phyloP scores from a whole-genome alignment of 2,113 vertebrate species.

The Psittacula cyanocephala region DNA sequence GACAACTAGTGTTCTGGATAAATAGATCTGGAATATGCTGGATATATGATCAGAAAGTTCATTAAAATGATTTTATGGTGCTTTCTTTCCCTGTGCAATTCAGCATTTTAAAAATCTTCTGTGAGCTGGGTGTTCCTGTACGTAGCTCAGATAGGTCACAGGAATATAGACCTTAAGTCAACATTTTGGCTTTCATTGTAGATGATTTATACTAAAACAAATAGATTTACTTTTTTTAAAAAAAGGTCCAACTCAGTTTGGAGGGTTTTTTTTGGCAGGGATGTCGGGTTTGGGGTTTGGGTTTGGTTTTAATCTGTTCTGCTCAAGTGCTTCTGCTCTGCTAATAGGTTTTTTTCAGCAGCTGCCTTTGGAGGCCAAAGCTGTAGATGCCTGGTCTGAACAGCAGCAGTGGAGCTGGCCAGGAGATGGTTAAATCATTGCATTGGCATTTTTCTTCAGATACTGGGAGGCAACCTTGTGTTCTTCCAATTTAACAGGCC shows the following conservation, averaged over 20 bases:
- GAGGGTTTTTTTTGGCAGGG: not conserved
- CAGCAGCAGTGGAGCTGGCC: not conserved
- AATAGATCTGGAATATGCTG: not conserved
- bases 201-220: not conserved
- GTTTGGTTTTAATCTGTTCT: not conserved
- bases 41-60: not conserved
- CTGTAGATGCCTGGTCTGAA: not conserved
- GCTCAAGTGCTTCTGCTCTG: not conserved
- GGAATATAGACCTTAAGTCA: not conserved
- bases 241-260: not conserved
- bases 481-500: not conserved
- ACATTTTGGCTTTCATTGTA: not conserved
- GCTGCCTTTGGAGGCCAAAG: not conserved
- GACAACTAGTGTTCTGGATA: not conserved
- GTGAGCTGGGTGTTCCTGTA: not conserved
- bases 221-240: not conserved
- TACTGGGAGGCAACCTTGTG: not conserved
- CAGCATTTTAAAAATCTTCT: not conserved
- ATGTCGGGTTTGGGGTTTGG: not conserved
- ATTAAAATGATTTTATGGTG: not conserved
- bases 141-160: not conserved
- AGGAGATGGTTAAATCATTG: not conserved
- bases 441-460: not conserved
- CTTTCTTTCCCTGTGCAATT: not conserved
- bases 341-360: not conserved